Evolutionary conservation across 2,888 invertebrate species (phyloP), one percentile per base, ranked within the genome.

Genomic region (Neocrepidodera transversa): DNA sequence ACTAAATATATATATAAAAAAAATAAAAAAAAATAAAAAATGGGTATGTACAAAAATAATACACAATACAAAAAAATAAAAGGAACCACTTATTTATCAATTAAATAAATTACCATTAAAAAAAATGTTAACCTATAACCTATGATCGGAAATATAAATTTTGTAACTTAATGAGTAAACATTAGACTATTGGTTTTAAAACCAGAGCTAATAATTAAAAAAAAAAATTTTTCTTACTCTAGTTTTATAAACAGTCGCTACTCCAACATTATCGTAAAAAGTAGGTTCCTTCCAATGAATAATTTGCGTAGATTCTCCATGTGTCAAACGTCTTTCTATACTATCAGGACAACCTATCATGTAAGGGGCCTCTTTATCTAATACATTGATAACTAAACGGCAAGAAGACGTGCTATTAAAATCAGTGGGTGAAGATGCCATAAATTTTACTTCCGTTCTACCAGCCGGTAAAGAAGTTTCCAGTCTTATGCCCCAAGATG

Each of bases 201-300:
- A n/a, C n/a, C n/a, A n/a, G n/a, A n/a, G n/a, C n/a, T n/a, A n/a
- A n/a, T n/a, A n/a, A n/a, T n/a, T n/a, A n/a, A n/a, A n/a, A n/a
- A n/a, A n/a, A n/a, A n/a, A n/a, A n/a, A n/a, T 23, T 23, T 23
- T 6, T 3, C 80, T 79, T 69, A 86, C 86, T 76, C 84, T 83
- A 5, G 87, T 85, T 71, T 86, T 86, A 72, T 84, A 86, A 40
- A 86, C 78, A 54, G 81, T 80, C 54, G 82, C 81, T 17, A 87
- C 77, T 49, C 79, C 82, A 32, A 84, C 83, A 68, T 85, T 85
- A 73, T 85, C 85, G 18, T 78, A 79, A 68, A 89, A 88, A 36
- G 80, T 76, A 1, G 89, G 88, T 68, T 89, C 88, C 36, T 82
- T 82, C 89, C 89, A 89, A 64, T 81, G 80, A 40, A 88, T 82